Evolutionary conservation across 1,140 invertebrate genomes (phyloP).

Genomic region (Zeugodacus cucurbitae): DNA sequence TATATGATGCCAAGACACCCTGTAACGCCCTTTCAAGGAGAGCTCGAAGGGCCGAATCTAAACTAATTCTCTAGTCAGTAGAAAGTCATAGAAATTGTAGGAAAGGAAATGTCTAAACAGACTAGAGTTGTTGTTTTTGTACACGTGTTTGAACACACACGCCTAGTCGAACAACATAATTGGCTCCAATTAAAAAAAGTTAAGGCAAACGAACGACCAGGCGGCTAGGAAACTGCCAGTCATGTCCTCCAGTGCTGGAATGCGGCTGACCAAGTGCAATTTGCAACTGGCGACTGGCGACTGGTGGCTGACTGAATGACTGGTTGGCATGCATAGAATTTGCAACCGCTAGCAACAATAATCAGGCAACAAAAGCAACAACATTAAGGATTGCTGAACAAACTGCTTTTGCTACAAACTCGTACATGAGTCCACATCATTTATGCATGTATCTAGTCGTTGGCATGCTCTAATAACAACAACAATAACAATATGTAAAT

Average conservation of each 20-base stretch:
- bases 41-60: no score
- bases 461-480: not conserved
- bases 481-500: not conserved
- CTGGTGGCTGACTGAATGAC: not conserved
- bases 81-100: no score
- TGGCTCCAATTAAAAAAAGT: not conserved
- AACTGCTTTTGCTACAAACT: not conserved
- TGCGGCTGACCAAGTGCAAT: conserved; percentile 15
- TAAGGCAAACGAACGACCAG: not conserved
- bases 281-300: not conserved
- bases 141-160: not conserved
- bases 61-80: no score
- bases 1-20: no score
- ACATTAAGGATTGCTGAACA: not conserved
- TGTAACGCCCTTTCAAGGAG: no score
- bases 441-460: not conserved
- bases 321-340: conserved; percentile 14
- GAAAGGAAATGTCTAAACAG: no score
- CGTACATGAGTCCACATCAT: not conserved
- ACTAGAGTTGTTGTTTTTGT: no score
- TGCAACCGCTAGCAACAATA: not conserved
- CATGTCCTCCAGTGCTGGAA: not conserved
- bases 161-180: not conserved
- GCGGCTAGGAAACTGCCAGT: not conserved
- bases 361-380: not conserved